Evolutionary conservation across 1,140 invertebrate genomes (phyloP).

Genomic region (Drosophila nigromelanica): DNA sequence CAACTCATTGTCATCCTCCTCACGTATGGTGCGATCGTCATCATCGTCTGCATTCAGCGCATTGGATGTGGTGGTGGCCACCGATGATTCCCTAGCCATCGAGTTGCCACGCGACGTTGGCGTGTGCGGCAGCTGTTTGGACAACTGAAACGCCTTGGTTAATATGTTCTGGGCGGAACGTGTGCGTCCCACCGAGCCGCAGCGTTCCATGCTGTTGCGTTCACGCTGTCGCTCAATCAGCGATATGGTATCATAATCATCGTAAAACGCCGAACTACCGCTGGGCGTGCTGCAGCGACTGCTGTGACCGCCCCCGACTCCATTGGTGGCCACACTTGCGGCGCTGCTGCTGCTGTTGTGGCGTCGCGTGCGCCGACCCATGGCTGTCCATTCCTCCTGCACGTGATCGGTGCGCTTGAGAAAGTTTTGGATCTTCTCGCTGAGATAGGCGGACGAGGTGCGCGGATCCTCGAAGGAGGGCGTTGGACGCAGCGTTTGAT

Average conservation of each 20-base stretch:
- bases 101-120: slow-evolving; percentile 79
- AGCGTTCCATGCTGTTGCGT: slow-evolving; percentile 75
- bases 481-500: slow-evolving; percentile 88
- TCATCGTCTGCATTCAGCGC: slow-evolving; percentile 51
- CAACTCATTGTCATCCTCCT: slow-evolving; percentile 77
- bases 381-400: slow-evolving; percentile 91
- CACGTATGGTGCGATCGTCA: slow-evolving; percentile 79
- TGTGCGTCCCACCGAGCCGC: slow-evolving; percentile 86
- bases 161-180: slow-evolving; percentile 91
- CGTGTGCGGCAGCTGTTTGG: slow-evolving; percentile 85
- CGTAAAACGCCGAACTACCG: slow-evolving; percentile 59
- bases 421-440: slow-evolving; percentile 91
- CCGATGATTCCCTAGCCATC: slow-evolving; percentile 84
- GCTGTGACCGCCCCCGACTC: slow-evolving; percentile 64
- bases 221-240: slow-evolving; percentile 79
- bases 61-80: slow-evolving; percentile 37
- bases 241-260: slow-evolving; percentile 80
- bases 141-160: slow-evolving; percentile 91
- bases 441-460: slow-evolving; percentile 90
- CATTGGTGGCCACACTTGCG: slow-evolving; percentile 38
- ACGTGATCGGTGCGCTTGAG: slow-evolving; percentile 92
- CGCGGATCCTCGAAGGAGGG: slow-evolving; percentile 90
- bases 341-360: slow-evolving; percentile 37
- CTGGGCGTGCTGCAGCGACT: slow-evolving; percentile 74
- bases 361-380: slow-evolving; percentile 83